Base-by-base conservation (phyloP, 2,113 vertebrate species). In the Microtus ochrogaster region DNA sequence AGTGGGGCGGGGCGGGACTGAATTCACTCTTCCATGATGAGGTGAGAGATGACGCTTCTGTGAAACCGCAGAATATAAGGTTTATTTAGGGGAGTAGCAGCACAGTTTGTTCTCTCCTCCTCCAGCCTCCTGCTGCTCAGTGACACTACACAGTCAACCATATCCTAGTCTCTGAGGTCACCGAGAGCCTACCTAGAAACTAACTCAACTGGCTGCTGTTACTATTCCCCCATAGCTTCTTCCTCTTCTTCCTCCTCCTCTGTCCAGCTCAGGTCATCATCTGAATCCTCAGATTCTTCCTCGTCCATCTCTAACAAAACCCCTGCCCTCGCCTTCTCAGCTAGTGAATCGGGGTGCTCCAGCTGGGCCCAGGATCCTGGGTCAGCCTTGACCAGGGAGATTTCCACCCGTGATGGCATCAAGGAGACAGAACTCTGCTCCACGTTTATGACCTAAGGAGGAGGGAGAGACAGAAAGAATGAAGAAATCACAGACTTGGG, bases 331-430 rank as follows among this genome's bases (percentile, higher is more conserved):
- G 89, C 81, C 79, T 97, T 97, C 44, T 97, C 93, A 22, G 90
- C 91, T 78, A 98, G 84, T 97, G 98, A 77, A 96, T 98, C 88
- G 1, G 99, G 97, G 94, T 99, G 98, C 96, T 99, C 99, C 98
- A 99, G 99, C 97, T 99, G 99, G 49, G 99, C 99, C 99, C 99
- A 99, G 82, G 98, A 94, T 81, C 99, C 98, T 5, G 97, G 98
- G 97, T 99, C 98, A 17, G 98, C 98, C 97, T 99, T 99, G 83
- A 96, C 96, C 92, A 99, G 98, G 0, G 87, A 97, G 95, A 99
- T 98, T 98, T 99, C 99, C 96, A 99, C 99, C 98, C 99, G 99
- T 97, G 99, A 98, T 3, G 99, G 99, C 81, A 99, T 98, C 99
- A 99, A 98, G 98, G 94, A 99, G 90, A 99, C 99, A 7, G 98